Evolutionary conservation across 1,140 invertebrate species (phyloP), one percentile per base, ranked within the genome.

Genomic region (Sogatella furcifera): DNA sequence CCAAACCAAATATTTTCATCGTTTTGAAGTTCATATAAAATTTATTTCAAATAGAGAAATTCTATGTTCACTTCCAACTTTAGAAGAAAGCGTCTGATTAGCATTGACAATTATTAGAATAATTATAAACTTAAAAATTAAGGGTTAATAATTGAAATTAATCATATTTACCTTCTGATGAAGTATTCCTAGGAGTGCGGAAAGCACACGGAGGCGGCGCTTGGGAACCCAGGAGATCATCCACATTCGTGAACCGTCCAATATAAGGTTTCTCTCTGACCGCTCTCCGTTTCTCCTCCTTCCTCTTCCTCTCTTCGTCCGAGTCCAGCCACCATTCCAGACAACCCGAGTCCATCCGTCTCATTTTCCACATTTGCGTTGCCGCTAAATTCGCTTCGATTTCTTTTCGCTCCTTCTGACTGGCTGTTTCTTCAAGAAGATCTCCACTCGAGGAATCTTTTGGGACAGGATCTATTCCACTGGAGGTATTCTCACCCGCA

Each of bases 201-300:
- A 66, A 64, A n/a, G 66, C 64, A 2, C 64, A 63, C 1, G 68
- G 67, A 11, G 68, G 70, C 28, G 69, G 65, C 53, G 68, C 62
- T 24, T 71, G 66, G 22, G 77, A 76, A 6, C 88, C 88, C 52
- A 92, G 74, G 67, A 91, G 79, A 67, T 91, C 88, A 68, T 92
- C 89, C 59, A 92, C 91, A 71, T 92, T 88, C 11, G 83, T 87
- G 69, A 87, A 83, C 59, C 81, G 79, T 19, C 88, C 86, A 65
- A 91, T 89, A 69, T 88, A 91, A 59, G 84, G 72, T 57, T 42
- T 38, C 17, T 57, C 19, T 15, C 22, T 34, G 44, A 41, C 49
- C 28, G 55, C 11, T 55, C 62, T 11, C 43, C 55, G 44, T 52
- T 49, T 52, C 62, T 41, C 11, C 56, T 42, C 41, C 57, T 57